Evolutionary conservation across 2,888 invertebrate species (phyloP), one percentile per base, ranked within the genome.

Genomic region (Pollenia angustigena): DNA sequence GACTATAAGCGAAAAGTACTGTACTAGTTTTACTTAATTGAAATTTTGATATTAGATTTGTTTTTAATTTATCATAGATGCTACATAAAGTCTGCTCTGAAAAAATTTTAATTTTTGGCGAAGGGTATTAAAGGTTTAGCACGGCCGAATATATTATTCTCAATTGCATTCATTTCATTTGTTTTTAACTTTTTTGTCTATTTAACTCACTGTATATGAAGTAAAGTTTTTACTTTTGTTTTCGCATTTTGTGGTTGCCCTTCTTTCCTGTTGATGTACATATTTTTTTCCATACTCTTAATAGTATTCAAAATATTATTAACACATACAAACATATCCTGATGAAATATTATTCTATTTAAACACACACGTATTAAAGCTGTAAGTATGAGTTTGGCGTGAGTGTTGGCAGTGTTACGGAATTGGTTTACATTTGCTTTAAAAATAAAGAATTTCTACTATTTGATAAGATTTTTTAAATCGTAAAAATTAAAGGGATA

Each of bases 171-270:
- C 11, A 54, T 32, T 66, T 42, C 54, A 54, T 10, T 72, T 44
- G 11, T 44, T 46, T 71, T 4, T 18, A 46, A 32, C 58, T 2
- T 14, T 72, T 48, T 23, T 56, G 44, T 56, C 14, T 71, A 18
- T 14, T 44, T 16, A 6, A n/a, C 16, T 14, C 40, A 44, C 48
- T 66, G 74, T 46, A 56, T 74, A 58, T 16, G 32, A 58, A 76
- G 69, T 69, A 54, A 62, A 62, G 32, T 32, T 82, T 69, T 71
- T 48, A 62, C 46, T 50, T 82, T 76, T 76, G 54, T 82, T 76
- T 76, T 76, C 60, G 2, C 68, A 82, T 75, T 82, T 54, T 76
- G 68, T 60, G 68, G 82, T 75, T 82, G 44, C 71, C 14, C 40
- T 52, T 68, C 46, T 48, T 60, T 81, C 14, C 48, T 44, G 12